A percentile compares a stretch with the other conserved stretches of the same genome.
Conservation (phyloP, 2,113 vertebrate genomes). For the Ptilorrhoa leucosticta region DNA sequence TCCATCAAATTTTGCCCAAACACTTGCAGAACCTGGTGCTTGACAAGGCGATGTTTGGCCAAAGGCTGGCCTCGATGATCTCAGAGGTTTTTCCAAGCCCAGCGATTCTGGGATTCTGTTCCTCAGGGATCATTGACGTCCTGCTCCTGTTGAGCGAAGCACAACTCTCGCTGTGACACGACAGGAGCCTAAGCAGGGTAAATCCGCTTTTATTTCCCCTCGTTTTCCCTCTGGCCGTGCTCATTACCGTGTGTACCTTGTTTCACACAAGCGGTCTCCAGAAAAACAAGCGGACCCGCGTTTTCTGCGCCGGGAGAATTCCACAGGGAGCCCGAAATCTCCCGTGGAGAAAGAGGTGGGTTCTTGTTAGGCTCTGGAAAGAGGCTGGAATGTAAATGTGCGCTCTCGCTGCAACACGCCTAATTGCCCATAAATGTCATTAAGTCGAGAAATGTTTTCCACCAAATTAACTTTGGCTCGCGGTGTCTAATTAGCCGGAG, state of each 20-base stretch:
- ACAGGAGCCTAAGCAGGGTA: not conserved
- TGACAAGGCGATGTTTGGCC: accelerated
- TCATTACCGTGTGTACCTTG: constrained; percentile 56
- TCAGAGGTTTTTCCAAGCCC: not conserved
- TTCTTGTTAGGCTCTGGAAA: constrained; percentile 64
- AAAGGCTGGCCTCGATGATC: accelerated
- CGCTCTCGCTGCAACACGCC: constrained; percentile 42
- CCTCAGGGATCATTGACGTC: not conserved
- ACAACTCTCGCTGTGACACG: not conserved
- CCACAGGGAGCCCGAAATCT: constrained; percentile 61
- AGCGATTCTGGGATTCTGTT: not conserved
- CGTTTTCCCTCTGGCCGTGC: not conserved
- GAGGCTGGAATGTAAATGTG: constrained; percentile 58
- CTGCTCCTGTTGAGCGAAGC: not conserved
- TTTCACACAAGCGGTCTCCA: constrained; percentile 28
- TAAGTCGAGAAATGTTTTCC: constrained; percentile 81
- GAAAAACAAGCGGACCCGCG: constrained; percentile 63
- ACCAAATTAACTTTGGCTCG: constrained; percentile 81
- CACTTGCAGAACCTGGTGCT: not conserved
- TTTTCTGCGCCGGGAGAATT: constrained; percentile 34
- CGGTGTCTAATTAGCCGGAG: constrained; percentile 77
- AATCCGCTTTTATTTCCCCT: not conserved
- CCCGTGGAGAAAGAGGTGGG: constrained; percentile 53
- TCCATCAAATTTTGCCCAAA: not conserved
- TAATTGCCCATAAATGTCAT: constrained; percentile 85